Conservation (phyloP, 2,797 vertebrate species). For the Enteromius paludinosus region DNA sequence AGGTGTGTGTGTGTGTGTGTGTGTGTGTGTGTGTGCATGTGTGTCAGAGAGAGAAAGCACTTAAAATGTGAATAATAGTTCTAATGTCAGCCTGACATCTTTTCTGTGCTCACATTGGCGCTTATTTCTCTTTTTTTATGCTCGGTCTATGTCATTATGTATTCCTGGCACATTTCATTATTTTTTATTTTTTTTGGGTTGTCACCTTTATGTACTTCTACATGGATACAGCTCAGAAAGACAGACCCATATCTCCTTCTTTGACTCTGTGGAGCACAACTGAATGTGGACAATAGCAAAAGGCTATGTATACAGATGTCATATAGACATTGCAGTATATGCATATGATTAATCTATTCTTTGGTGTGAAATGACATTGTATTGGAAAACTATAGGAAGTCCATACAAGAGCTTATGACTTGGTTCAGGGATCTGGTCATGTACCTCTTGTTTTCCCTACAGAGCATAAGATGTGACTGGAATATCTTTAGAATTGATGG, state of each 20-base stretch:
- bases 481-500: conserved; percentile 19
- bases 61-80: conserved; percentile 34
- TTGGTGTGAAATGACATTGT: conserved; percentile 2
- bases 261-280: neutral
- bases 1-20: neutral
- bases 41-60: neutral
- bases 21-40: no score
- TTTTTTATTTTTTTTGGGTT: neutral
- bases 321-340: conserved; percentile 30
- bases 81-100: conserved; percentile 31
- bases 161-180: neutral
- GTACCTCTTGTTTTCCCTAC: conserved; percentile 27
- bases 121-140: conserved; percentile 23
- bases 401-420: neutral
- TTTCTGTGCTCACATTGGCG: neutral
- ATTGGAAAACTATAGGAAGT: conserved; percentile 14
- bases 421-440: conserved; percentile 16
- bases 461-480: conserved; percentile 25
- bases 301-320: conserved; percentile 20
- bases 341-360: conserved; percentile 36
- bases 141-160: neutral
- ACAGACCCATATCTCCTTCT: conserved; percentile 4
- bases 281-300: conserved; percentile 11
- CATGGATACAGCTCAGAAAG: conserved; percentile 20
- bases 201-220: conserved; percentile 16